Conservation (phyloP, 2,113 vertebrate genomes). For the Halichoeres trimaculatus region DNA sequence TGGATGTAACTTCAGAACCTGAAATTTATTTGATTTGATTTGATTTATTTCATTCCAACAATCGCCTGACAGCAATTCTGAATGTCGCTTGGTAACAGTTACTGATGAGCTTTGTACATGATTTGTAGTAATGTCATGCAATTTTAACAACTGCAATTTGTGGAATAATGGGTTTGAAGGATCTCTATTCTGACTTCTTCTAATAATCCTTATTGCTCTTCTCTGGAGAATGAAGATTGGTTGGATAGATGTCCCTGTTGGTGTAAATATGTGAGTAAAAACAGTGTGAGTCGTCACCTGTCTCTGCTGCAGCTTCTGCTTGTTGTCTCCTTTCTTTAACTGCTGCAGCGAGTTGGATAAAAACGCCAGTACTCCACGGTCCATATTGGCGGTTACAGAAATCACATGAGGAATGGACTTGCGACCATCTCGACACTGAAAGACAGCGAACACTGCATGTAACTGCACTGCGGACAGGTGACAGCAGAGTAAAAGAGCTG, state of each 20-base stretch:
- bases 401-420: constrained; percentile 89
- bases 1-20: constrained; percentile 97
- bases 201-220: too few relatives aligned
- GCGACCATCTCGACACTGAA: constrained; percentile 88
- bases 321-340: constrained; percentile 81
- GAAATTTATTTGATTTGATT: too few relatives aligned
- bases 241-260: too few relatives aligned
- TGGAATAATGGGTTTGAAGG: too few relatives aligned
- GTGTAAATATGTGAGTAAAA: neutral
- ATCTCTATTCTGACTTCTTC: too few relatives aligned
- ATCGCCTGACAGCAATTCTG: too few relatives aligned
- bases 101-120: too few relatives aligned
- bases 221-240: too few relatives aligned
- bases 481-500: neutral
- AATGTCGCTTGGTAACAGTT: too few relatives aligned
- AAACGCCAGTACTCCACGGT: constrained; percentile 87
- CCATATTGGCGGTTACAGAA: constrained; percentile 87
- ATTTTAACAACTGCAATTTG: too few relatives aligned
- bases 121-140: too few relatives aligned
- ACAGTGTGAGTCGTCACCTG: constrained; percentile 78
- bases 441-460: neutral
- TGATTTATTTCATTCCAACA: too few relatives aligned
- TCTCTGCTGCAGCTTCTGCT: constrained; percentile 85
- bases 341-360: constrained; percentile 91
- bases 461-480: neutral